Base-by-base conservation (phyloP, 1,140 invertebrate genomes). In the Drosophila kikkawai region DNA sequence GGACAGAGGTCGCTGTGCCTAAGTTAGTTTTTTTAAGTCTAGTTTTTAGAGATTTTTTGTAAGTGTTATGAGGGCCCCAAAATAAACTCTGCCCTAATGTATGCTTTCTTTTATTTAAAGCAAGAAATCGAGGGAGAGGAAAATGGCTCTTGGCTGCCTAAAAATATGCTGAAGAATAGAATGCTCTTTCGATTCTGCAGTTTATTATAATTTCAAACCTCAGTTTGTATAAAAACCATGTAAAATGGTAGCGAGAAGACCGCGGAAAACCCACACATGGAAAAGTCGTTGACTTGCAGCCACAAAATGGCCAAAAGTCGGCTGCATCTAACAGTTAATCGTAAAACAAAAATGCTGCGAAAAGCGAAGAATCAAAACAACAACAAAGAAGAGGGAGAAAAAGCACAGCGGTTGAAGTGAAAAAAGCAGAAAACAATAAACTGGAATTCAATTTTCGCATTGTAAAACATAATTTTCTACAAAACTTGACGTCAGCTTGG, bases 391-490 rank as follows among this genome's bases (percentile, higher is more conserved):
- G 15, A n/a, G 26, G 6, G 44, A 36, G 37, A 22, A 53, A 44
- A 56, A 60, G 29, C 32, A 29, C 63, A 32, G 13, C 53, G 53
- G 50, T 39, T 6, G 53, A 55, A 22, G 53, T 55, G 69, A 34
- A 47, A 58, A 22, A 29, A 29, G 51, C 69, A 48, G 65, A 79
- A 79, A 79, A 80, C 76, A 77, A 82, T 79, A 79, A 82, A 79
- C 48, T 80, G 75, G 58, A 84, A 84, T 84, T 84, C 80, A 84
- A 83, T 84, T 84, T 84, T 83, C 81, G 55, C 60, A 83, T 63
- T 84, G 80, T 84, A 84, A 84, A 83, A 84, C 82, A 84, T 83
- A 84, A 83, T 83, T 84, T 84, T 75, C 64, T 79, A 79, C 77
- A 79, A 60, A 73, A 79, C 76, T 79, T 79, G 76, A 79, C 76